Conservation (phyloP, 2,888 invertebrate species). For the Stenodema calcarata region DNA sequence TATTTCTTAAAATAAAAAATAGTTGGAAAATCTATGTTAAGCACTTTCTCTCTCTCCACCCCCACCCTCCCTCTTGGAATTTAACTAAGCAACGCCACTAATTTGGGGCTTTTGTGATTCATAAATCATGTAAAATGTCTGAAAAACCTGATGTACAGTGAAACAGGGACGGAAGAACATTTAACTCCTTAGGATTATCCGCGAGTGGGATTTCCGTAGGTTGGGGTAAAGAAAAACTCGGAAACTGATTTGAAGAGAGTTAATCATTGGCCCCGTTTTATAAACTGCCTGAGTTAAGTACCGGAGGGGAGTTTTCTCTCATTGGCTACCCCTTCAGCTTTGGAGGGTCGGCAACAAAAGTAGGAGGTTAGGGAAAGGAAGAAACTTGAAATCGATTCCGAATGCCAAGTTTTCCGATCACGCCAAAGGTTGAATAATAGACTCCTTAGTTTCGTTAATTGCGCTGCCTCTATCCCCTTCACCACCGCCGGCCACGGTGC, state of each 20-base stretch:
- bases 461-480: not conserved
- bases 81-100: no score
- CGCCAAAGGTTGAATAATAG: constrained; percentile 48
- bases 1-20: no score
- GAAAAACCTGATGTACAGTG: not conserved
- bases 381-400: constrained; percentile 35
- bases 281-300: not conserved
- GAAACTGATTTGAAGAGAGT: not conserved
- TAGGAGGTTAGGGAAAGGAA: not conserved
- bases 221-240: not conserved
- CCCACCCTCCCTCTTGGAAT: no score
- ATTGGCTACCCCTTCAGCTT: not conserved
- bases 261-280: constrained; percentile 2
- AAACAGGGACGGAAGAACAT: not conserved
- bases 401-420: constrained; percentile 44
- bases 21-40: no score
- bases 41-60: no score
- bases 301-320: not conserved
- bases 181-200: not conserved
- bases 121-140: no score
- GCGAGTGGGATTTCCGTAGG: not conserved
- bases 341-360: not conserved
- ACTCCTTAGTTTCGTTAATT: constrained; percentile 44
- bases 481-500: not conserved
- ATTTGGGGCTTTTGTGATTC: no score